These are phyloP conservation scores for Paraplagusia blochii DNA, from an alignment of 2,113 vertebrate species.

Conservation along the genomic window DNA sequence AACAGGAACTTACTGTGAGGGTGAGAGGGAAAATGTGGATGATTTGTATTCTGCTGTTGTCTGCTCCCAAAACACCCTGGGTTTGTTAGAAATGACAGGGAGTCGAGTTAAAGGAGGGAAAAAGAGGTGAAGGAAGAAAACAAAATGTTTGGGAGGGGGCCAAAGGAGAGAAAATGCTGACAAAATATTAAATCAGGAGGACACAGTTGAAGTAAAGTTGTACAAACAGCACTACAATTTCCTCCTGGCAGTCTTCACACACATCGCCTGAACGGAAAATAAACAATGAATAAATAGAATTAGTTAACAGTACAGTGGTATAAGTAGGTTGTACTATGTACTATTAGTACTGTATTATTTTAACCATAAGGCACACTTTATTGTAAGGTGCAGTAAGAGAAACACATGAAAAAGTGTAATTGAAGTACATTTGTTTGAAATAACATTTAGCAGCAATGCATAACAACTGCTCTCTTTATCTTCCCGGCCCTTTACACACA, in stretches of 20 bases:
- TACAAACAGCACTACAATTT: slow-evolving; percentile 1
- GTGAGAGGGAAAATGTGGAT: slow-evolving; percentile 21
- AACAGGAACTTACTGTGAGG: slow-evolving; percentile 34
- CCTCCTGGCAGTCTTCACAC: slow-evolving; percentile 7
- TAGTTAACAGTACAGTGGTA: too few species aligned
- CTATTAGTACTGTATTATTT: too few species aligned
- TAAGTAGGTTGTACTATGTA: too few species aligned
- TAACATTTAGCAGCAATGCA: too few species aligned
- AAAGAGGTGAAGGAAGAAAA: slow-evolving; percentile 21
- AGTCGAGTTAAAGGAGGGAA: slow-evolving; percentile 10
- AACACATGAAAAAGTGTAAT: too few species aligned
- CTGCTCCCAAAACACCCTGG: slow-evolving; percentile 28
- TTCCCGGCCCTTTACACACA: too few species aligned
- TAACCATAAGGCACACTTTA: too few species aligned
- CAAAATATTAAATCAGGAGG: slow-evolving; percentile 17
- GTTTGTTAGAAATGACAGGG: slow-evolving; percentile 44
- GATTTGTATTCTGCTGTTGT: slow-evolving; percentile 49
- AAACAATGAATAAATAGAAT: too few species aligned
- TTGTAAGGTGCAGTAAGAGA: too few species aligned
- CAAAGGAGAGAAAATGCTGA: slow-evolving; percentile 10
- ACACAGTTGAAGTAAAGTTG: slow-evolving; percentile 6
- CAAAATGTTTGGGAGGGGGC: slow-evolving; percentile 14
- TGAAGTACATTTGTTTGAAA: too few species aligned
- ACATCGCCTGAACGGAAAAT: too few species aligned
- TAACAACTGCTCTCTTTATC: too few species aligned